Evolutionary conservation across 2,797 vertebrate genomes (phyloP).

Genomic region (Manis crassicaudata): DNA sequence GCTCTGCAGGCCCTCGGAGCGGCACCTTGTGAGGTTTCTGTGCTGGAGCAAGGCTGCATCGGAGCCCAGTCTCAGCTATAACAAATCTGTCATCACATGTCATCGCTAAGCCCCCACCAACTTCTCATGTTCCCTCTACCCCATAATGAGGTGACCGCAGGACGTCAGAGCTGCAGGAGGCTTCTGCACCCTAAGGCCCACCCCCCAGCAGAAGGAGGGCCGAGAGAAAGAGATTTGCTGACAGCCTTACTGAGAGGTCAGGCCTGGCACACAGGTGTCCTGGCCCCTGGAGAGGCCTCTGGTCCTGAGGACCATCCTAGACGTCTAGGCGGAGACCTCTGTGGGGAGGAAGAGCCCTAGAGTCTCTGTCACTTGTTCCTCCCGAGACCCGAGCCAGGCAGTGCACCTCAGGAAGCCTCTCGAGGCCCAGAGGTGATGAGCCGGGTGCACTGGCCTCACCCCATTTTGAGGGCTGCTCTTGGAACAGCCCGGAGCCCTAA

Average conservation of each 20-base stretch:
- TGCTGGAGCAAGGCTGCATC: neutral
- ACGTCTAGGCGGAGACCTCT: neutral
- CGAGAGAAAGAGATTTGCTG: neutral
- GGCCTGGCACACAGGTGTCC: too few relatives aligned
- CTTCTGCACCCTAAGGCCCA: neutral
- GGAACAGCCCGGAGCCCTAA: neutral
- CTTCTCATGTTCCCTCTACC: neutral
- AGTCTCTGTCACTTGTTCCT: too few relatives aligned
- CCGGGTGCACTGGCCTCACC: neutral
- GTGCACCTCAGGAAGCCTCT: neutral
- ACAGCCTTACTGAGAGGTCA: neutral
- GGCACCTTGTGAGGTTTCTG: fast-evolving
- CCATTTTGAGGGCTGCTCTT: too few relatives aligned
- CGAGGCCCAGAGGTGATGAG: neutral
- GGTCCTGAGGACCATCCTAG: neutral
- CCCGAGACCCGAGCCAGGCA: neutral
- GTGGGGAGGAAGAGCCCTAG: neutral
- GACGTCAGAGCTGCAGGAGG: neutral
- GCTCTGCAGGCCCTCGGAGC: neutral
- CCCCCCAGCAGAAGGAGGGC: neutral
- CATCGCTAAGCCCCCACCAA: fast-evolving
- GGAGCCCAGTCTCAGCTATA: fast-evolving
- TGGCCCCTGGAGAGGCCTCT: neutral
- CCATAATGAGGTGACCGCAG: neutral
- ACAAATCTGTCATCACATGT: fast-evolving